Percentiles rank a stretch among this genome's conserved stretches.
Evolutionary conservation across 2,113 vertebrate species (phyloP).

Genomic region (Chauna torquata): DNA sequence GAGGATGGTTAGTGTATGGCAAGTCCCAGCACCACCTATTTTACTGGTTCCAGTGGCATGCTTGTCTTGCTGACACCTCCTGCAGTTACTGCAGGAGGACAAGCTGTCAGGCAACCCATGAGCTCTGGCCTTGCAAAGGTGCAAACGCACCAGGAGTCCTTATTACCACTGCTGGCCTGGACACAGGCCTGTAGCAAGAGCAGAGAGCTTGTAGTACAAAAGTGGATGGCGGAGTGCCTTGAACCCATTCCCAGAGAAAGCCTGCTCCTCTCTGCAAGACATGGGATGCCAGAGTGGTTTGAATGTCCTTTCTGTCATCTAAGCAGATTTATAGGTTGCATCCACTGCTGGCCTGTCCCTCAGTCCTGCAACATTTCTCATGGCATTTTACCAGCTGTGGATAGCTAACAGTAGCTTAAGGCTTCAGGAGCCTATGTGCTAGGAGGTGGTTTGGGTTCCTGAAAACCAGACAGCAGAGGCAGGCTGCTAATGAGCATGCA

Average conservation of each 20-base stretch:
- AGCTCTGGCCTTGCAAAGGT: not conserved
- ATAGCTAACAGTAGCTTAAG: not conserved
- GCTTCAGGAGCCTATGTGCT: not conserved
- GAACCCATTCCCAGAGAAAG: not conserved
- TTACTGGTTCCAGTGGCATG: not conserved
- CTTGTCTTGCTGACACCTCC: not conserved
- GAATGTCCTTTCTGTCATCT: not conserved
- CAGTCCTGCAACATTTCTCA: not conserved
- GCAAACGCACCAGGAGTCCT: fast-evolving
- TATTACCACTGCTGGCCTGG: not conserved
- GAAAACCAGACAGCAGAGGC: not conserved
- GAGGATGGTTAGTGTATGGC: not conserved
- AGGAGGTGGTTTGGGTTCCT: not conserved
- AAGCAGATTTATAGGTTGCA: not conserved
- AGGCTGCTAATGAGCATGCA: not conserved
- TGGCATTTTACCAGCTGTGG: not conserved
- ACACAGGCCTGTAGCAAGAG: not conserved
- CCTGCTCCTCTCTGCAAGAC: not conserved
- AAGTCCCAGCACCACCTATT: not conserved
- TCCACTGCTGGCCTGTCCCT: not conserved
- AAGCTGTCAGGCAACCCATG: not conserved
- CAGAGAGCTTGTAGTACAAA: not conserved
- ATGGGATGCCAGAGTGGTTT: not conserved
- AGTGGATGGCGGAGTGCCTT: not conserved
- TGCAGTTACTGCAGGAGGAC: fast-evolving